These are phyloP conservation scores for Gari tellinella DNA, from an alignment of 2,888 invertebrate genomes.

Conservation along the genomic window DNA sequence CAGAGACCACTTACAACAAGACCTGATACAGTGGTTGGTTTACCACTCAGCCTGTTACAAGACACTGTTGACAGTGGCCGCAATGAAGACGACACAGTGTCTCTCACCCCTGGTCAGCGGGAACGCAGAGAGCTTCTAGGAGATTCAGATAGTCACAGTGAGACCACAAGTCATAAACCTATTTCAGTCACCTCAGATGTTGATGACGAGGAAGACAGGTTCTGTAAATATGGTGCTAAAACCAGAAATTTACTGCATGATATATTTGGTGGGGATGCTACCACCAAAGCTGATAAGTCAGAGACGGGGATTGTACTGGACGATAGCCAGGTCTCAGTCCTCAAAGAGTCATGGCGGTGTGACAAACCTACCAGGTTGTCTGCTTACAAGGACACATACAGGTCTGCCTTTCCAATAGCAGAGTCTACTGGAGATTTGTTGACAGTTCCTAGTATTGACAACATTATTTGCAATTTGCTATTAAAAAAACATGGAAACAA, in stretches of 20 bases:
- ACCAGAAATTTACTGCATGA: not conserved
- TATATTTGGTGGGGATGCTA: slow-evolving; percentile 2
- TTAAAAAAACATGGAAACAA: not conserved
- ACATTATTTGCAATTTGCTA: slow-evolving; percentile 9
- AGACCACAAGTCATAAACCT: no score
- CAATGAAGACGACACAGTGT: no score
- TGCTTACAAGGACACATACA: slow-evolving; percentile 35
- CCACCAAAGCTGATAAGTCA: not conserved
- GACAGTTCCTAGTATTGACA: slow-evolving; percentile 21
- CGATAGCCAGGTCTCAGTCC: slow-evolving; percentile 18
- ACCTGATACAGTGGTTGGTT: no score
- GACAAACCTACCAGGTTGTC: slow-evolving; percentile 13
- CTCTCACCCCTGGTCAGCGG: no score
- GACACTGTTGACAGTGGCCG: no score
- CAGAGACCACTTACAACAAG: no score
- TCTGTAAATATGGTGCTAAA: no score
- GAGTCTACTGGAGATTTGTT: slow-evolving; percentile 11
- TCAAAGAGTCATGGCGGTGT: slow-evolving; percentile 34
- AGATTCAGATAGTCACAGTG: no score
- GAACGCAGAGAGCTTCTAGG: no score
- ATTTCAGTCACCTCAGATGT: no score
- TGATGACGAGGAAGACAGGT: no score
- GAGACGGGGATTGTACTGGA: slow-evolving; percentile 11
- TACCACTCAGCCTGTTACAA: no score
- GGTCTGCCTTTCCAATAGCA: slow-evolving; percentile 20